Evolutionary conservation across 2,113 vertebrate species (phyloP).

Genomic region (Cephalopholis sonnerati): DNA sequence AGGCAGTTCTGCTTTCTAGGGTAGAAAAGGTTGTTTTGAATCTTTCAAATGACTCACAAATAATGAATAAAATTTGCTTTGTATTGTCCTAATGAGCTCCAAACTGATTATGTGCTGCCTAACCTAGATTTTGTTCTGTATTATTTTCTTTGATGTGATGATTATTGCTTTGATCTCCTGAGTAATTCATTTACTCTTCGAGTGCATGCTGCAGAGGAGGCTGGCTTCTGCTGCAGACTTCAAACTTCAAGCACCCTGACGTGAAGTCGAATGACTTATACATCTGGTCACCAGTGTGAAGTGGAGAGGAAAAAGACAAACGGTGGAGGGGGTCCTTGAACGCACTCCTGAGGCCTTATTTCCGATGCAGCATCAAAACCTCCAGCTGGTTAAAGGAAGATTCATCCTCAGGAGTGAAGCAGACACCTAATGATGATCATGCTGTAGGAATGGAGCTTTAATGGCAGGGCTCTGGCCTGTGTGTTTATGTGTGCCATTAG

Average conservation of each 20-base stretch:
- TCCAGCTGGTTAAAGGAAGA: not conserved
- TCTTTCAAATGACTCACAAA: not conserved
- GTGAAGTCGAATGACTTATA: not conserved
- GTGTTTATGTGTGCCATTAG: conserved; percentile 1
- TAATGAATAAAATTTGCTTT: not conserved
- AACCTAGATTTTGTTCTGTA: not conserved
- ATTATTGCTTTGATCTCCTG: not conserved
- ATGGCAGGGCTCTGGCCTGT: not conserved
- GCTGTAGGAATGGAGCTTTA: not conserved
- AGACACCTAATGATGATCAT: not conserved
- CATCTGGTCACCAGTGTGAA: not conserved
- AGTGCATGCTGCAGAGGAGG: not conserved
- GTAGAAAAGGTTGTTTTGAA: not conserved
- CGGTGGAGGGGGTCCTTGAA: not conserved
- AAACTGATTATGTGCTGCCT: not conserved
- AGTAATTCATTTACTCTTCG: not conserved
- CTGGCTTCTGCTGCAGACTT: no score
- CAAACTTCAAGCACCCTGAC: conserved; percentile 2
- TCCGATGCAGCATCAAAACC: conserved; percentile 30
- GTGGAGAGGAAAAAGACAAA: not conserved
- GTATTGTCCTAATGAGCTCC: not conserved
- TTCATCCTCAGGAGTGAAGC: not conserved
- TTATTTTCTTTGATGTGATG: not conserved
- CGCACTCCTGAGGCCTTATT: not conserved
- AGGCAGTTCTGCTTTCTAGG: not conserved